A percentile compares a stretch with the other conserved stretches of the same genome.
Conservation (phyloP, 2,113 vertebrate species). For the Scytalopus superciliaris region DNA sequence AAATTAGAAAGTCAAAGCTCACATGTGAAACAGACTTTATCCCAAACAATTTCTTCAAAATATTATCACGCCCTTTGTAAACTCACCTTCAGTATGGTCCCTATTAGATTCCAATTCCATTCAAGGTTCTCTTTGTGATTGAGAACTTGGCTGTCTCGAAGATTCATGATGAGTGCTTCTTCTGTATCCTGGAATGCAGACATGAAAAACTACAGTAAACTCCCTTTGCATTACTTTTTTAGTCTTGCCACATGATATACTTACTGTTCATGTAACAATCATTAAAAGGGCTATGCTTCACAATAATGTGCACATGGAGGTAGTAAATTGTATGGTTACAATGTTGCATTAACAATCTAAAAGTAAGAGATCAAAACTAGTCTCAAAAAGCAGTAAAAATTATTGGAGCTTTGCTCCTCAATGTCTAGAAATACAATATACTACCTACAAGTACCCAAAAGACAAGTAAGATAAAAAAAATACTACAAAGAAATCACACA, state of each 20-base stretch:
- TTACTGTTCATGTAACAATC: not conserved
- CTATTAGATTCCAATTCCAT: slow-evolving; percentile 97
- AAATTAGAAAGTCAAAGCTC: not conserved
- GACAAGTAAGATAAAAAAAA: not conserved
- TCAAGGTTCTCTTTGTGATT: slow-evolving; percentile 97
- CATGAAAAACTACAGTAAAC: not conserved
- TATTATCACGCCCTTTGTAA: not conserved
- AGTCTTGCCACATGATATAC: not conserved
- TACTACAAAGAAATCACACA: not conserved
- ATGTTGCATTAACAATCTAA: not conserved
- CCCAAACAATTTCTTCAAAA: not conserved
- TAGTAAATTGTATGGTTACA: not conserved
- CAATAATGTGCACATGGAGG: not conserved
- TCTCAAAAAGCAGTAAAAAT: not conserved
- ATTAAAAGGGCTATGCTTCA: not conserved
- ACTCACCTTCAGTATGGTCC: slow-evolving; percentile 94
- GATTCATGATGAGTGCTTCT: slow-evolving; percentile 91
- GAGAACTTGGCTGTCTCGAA: slow-evolving; percentile 95
- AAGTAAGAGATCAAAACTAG: not conserved
- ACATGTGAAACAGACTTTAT: not conserved
- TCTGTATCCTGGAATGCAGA: slow-evolving; percentile 87
- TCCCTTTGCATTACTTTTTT: not conserved
- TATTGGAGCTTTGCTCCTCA: not conserved
- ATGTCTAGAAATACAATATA: not conserved
- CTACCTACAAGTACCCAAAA: not conserved